Evolutionary conservation across 1,140 invertebrate species (phyloP).

Genomic region (Araneus ventricosus): DNA sequence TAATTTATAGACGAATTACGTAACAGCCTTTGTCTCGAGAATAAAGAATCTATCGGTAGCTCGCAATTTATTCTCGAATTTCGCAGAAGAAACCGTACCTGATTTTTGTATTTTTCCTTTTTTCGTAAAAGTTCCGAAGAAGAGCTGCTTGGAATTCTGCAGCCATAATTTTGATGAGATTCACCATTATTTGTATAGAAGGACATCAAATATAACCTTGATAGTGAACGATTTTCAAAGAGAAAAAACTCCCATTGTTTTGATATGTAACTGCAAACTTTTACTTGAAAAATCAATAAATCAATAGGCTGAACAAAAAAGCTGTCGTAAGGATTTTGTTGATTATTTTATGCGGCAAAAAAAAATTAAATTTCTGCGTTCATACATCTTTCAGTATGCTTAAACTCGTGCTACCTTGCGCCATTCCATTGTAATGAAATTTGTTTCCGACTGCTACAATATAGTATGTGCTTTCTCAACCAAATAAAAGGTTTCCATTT

Average conservation of each 20-base stretch:
- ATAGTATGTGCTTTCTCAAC: too few relatives aligned
- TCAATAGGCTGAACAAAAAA: not conserved
- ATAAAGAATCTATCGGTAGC: not conserved
- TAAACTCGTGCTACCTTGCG: too few relatives aligned
- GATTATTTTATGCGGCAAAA: not conserved
- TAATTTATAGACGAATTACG: constrained; percentile 41
- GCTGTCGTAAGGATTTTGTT: not conserved
- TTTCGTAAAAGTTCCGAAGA: not conserved
- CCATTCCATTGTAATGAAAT: too few relatives aligned
- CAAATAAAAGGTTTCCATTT: too few relatives aligned
- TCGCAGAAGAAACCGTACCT: constrained; percentile 20
- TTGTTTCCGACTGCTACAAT: too few relatives aligned
- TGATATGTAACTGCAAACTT: not conserved
- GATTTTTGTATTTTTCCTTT: not conserved
- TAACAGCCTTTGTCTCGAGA: constrained; percentile 28
- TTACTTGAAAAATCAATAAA: not conserved
- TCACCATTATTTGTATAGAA: not conserved
- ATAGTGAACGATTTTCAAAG: not conserved
- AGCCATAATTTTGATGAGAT: not conserved
- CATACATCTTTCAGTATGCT: too few relatives aligned
- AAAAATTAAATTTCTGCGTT: not conserved
- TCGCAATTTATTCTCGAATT: constrained; percentile 19
- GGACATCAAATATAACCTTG: not conserved
- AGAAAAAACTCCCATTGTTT: not conserved
- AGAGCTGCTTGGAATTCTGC: not conserved